These are phyloP conservation scores for Sarcophaga variegata DNA, from an alignment of 2,888 invertebrate species.

Conservation along the genomic window DNA sequence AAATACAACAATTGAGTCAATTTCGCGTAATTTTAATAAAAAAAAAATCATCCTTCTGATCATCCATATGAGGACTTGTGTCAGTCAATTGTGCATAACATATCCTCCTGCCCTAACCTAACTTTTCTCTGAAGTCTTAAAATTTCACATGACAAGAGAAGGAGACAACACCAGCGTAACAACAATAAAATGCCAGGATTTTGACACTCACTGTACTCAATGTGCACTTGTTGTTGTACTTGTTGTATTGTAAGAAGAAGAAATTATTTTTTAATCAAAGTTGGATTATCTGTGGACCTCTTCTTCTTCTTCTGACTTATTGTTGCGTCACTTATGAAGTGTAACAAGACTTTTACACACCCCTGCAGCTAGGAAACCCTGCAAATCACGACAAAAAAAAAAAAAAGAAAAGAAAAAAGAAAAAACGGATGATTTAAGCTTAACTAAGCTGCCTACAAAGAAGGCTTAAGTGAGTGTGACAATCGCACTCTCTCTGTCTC, in stretches of 20 bases:
- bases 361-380: neutral
- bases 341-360: neutral
- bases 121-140: too few relatives aligned
- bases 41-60: too few relatives aligned
- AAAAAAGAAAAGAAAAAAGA: neutral
- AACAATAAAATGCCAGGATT: constrained; percentile 72
- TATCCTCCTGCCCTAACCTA: too few relatives aligned
- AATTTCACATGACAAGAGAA: neutral
- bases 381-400: too few relatives aligned
- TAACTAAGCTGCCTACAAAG: constrained; percentile 63
- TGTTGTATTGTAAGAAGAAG: constrained; percentile 66
- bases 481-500: constrained; percentile 4
- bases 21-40: constrained; percentile 65
- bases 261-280: constrained; percentile 80
- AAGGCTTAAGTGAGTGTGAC: constrained; percentile 59
- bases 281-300: constrained; percentile 78
- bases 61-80: constrained; percentile 39
- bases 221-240: too few relatives aligned
- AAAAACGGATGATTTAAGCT: constrained; percentile 62
- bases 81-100: constrained; percentile 5
- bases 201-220: constrained; percentile 78
- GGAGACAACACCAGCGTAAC: neutral
- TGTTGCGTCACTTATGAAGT: too few relatives aligned
- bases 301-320: neutral
- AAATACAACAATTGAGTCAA: constrained; percentile 65